Percentiles rank a stretch among this genome's conserved stretches.
These are phyloP conservation scores for Malurus cyaneus DNA, from an alignment of 2,113 vertebrate species.

Conservation along the genomic window DNA sequence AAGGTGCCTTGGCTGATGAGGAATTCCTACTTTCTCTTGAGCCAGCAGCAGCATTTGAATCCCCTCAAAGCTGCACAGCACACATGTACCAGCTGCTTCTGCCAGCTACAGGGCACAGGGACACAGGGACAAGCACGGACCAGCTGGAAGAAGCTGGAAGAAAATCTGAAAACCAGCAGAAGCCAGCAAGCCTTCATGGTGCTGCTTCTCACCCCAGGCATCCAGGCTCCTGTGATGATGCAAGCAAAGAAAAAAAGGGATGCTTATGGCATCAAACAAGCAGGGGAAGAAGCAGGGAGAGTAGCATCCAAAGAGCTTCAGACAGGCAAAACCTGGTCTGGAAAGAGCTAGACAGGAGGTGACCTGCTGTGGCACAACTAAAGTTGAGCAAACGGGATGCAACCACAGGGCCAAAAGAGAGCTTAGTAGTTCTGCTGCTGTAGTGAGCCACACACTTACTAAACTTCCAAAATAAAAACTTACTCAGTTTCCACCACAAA, in stretches of 20 bases:
- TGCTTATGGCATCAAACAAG: not conserved
- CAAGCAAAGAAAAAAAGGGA: not conserved
- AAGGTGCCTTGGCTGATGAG: not conserved
- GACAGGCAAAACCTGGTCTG: not conserved
- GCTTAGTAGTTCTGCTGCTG: not conserved
- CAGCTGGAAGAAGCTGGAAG: not conserved
- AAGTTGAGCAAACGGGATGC: not conserved
- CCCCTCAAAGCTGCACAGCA: not conserved
- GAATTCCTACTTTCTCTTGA: not conserved
- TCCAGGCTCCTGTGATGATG: not conserved
- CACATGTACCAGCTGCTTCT: not conserved
- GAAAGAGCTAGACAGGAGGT: not conserved
- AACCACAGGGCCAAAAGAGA: not conserved
- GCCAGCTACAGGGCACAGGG: fast-evolving
- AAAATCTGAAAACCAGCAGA: not conserved
- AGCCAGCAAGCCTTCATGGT: fast-evolving
- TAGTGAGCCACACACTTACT: not conserved
- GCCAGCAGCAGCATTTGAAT: not conserved
- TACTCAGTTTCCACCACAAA: not conserved
- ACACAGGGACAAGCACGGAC: not conserved
- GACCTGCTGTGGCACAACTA: fast-evolving
- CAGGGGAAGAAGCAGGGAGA: not conserved
- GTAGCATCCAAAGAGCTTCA: fast-evolving
- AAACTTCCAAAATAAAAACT: not conserved
- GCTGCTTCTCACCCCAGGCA: not conserved